Conservation (phyloP, 2,888 invertebrate genomes). For the Ectropis crepuscularia region DNA sequence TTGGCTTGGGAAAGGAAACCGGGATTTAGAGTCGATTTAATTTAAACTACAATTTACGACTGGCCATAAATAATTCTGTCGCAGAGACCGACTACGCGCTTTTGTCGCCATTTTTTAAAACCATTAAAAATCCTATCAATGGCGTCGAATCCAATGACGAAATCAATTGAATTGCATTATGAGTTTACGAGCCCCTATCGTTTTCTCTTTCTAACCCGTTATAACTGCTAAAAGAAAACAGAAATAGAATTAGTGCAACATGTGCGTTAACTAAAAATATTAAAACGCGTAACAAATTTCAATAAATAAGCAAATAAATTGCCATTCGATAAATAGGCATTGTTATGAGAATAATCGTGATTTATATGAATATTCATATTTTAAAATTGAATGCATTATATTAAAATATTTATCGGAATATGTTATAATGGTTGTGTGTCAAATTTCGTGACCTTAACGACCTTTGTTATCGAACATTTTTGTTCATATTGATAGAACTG, state of each 20-base stretch:
- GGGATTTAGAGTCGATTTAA: slow-evolving; percentile 77
- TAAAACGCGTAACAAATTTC: slow-evolving; percentile 80
- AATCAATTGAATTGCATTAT: slow-evolving; percentile 68
- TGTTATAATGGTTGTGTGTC: slow-evolving; percentile 58
- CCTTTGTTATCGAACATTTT: slow-evolving; percentile 46
- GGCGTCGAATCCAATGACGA: slow-evolving; percentile 70
- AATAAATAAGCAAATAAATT: slow-evolving; percentile 83
- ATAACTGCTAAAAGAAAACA: slow-evolving; percentile 49
- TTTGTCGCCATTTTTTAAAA: slow-evolving; percentile 81
- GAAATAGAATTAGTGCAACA: slow-evolving; percentile 58
- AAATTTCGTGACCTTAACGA: slow-evolving; percentile 55
- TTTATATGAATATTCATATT: slow-evolving; percentile 84
- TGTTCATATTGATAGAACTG: slow-evolving; percentile 43
- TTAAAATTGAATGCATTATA: slow-evolving; percentile 64
- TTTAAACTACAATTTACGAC: slow-evolving; percentile 80
- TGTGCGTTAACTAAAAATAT: slow-evolving; percentile 62
- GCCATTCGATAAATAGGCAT: slow-evolving; percentile 77
- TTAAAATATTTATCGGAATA: slow-evolving; percentile 58
- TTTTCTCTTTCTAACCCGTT: slow-evolving; percentile 61
- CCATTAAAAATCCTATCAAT: slow-evolving; percentile 83
- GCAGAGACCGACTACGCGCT: slow-evolving; percentile 67
- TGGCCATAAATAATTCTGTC: slow-evolving; percentile 76
- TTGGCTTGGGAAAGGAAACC: slow-evolving; percentile 65
- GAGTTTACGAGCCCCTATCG: slow-evolving; percentile 49
- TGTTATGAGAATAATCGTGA: slow-evolving; percentile 76